phyloP scores from a whole-genome alignment of 2,888 invertebrate species.

The Pardosa pseudoannulata region DNA sequence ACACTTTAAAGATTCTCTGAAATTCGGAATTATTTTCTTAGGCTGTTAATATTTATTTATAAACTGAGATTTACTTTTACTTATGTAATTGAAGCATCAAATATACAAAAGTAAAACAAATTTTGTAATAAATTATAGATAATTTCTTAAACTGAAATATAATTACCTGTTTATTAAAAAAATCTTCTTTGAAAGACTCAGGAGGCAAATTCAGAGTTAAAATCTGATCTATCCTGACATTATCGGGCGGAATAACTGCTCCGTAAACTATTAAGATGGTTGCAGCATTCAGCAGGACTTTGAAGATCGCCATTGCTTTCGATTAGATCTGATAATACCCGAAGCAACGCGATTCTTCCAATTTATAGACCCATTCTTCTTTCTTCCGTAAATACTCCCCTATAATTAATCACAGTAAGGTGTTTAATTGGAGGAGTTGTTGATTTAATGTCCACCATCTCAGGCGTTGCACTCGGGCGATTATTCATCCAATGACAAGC shows the following conservation, averaged over 20 bases:
- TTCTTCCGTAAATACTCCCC: conserved; percentile 42
- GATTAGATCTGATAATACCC: background rate
- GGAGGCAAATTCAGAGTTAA: conserved; percentile 35
- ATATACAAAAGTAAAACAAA: too few species aligned
- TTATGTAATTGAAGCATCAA: too few species aligned
- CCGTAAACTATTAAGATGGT: too few species aligned
- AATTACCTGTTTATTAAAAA: conserved; percentile 32
- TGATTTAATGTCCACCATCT: conserved; percentile 53
- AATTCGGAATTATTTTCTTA: too few species aligned
- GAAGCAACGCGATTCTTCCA: background rate
- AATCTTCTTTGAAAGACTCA: conserved; percentile 34
- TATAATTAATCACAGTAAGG: conserved; percentile 55
- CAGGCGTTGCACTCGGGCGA: too few species aligned
- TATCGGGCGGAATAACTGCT: background rate
- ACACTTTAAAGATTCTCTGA: too few species aligned
- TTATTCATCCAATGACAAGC: too few species aligned
- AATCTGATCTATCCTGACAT: conserved; percentile 19
- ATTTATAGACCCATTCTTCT: background rate
- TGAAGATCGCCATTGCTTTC: too few species aligned
- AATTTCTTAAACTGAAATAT: background rate
- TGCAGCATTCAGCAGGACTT: background rate
- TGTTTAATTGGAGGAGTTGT: conserved; percentile 36
- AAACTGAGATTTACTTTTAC: too few species aligned
- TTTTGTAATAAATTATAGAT: too few species aligned
- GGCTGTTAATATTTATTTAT: too few species aligned